Evolutionary conservation across 1,140 invertebrate genomes (phyloP).

Genomic region (Himalopsyche phryganea): DNA sequence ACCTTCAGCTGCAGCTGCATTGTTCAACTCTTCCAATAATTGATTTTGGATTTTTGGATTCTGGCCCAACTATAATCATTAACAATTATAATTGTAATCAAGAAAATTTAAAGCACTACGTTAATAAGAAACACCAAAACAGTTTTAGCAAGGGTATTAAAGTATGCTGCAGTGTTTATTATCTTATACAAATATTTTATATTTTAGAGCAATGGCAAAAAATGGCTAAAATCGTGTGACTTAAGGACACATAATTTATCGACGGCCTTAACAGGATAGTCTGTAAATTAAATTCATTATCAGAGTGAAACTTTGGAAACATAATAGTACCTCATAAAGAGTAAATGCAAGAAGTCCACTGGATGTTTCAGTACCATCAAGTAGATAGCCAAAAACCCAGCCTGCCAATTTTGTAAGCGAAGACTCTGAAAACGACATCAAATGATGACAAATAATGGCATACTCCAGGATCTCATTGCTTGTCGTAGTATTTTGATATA

Average conservation of each 20-base stretch:
- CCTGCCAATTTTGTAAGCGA: constrained; percentile 7
- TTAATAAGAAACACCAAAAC: background rate
- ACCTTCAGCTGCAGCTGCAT: background rate
- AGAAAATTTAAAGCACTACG: no score
- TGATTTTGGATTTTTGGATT: constrained; percentile 18
- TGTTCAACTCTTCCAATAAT: constrained; percentile 6
- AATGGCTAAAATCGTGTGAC: background rate
- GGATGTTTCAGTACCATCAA: constrained; percentile 14
- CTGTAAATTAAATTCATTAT: no score
- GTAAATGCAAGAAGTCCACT: constrained; percentile 7
- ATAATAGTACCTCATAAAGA: constrained; percentile 14
- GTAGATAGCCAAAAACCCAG: constrained; percentile 11
- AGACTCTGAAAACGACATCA: background rate
- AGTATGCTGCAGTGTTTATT: background rate
- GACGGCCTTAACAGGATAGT: no score
- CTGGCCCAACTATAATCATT: constrained; percentile 11
- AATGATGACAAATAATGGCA: background rate
- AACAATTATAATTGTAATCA: no score
- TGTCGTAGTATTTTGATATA: background rate
- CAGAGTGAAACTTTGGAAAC: no score
- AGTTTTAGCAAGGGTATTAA: background rate
- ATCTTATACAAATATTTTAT: background rate
- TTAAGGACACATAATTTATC: background rate
- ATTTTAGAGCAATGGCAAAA: background rate
- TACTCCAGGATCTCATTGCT: background rate